Conservation (phyloP, 2,113 vertebrate species). For the Grallaria varia region DNA sequence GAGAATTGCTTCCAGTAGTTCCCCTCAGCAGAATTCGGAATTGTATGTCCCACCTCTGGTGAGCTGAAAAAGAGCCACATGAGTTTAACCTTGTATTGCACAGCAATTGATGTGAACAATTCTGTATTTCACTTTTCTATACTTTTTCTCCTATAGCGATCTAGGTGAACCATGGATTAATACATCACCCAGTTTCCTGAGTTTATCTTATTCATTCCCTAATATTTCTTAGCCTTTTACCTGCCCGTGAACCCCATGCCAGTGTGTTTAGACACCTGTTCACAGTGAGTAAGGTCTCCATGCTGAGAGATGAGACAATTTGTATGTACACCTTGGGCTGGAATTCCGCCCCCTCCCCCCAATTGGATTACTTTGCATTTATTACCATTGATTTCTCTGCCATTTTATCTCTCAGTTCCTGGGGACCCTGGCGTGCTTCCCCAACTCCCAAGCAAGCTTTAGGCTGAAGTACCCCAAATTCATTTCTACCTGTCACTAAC, state of each 20-base stretch:
- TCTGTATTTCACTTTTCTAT: not conserved
- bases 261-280: not conserved
- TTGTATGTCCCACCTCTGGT: not conserved
- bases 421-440: not conserved
- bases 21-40: not conserved
- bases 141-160: not conserved
- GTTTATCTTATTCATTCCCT: not conserved
- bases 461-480: not conserved
- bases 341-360: fast-evolving
- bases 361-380: not conserved
- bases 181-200: not conserved
- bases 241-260: not conserved
- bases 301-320: not conserved
- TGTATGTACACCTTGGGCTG: not conserved
- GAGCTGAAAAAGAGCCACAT: not conserved
- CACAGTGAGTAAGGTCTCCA: not conserved
- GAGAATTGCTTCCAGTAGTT: not conserved
- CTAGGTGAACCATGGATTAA: not conserved
- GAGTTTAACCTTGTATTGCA: not conserved
- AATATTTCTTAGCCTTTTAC: not conserved
- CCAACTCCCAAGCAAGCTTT: not conserved
- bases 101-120: not conserved
- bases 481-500: not conserved
- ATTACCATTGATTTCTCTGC: conserved; percentile 1
- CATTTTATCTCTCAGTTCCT: not conserved